Evolutionary conservation across 2,113 vertebrate species (phyloP).

Genomic region (Globicephala melas): DNA sequence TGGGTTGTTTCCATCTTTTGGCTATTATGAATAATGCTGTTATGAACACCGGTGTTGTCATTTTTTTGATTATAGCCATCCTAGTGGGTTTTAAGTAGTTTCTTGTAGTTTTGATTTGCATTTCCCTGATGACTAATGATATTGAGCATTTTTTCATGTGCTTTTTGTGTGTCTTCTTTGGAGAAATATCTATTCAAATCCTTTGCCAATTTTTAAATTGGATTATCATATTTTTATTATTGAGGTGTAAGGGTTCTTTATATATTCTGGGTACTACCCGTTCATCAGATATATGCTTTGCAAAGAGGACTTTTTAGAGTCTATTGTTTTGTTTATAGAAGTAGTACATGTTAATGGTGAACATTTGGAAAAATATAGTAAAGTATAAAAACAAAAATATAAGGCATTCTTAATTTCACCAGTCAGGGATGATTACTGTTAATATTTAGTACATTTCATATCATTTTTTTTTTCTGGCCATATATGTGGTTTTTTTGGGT

Average conservation of each 20-base stretch:
- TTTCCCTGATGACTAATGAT: conserved; percentile 36
- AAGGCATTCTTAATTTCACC: conserved; percentile 5
- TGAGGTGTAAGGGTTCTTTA: not conserved
- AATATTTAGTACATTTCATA: conserved; percentile 35
- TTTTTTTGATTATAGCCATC: conserved; percentile 1
- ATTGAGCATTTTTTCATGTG: not conserved
- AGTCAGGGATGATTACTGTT: not conserved
- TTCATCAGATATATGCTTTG: conserved; percentile 16
- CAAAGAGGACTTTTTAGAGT: not conserved
- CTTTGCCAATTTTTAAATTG: conserved; percentile 2
- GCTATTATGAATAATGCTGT: no score
- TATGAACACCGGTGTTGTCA: not conserved
- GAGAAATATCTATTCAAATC: conserved; percentile 18
- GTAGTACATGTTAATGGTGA: not conserved
- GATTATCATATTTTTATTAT: conserved; percentile 17
- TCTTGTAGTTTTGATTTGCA: not conserved
- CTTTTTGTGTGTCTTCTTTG: conserved; percentile 33
- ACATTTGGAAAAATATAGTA: conserved; percentile 24
- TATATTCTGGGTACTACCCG: not conserved
- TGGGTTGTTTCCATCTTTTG: no score
- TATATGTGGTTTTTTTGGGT: not conserved
- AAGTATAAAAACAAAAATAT: conserved; percentile 12
- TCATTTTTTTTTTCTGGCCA: conserved; percentile 19
- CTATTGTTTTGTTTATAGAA: conserved; percentile 21
- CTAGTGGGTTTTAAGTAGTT: not conserved